Percentiles rank a stretch among this genome's conserved stretches.
Evolutionary conservation across 2,113 vertebrate genomes (phyloP).

Genomic region (Psephotus haematonotus): DNA sequence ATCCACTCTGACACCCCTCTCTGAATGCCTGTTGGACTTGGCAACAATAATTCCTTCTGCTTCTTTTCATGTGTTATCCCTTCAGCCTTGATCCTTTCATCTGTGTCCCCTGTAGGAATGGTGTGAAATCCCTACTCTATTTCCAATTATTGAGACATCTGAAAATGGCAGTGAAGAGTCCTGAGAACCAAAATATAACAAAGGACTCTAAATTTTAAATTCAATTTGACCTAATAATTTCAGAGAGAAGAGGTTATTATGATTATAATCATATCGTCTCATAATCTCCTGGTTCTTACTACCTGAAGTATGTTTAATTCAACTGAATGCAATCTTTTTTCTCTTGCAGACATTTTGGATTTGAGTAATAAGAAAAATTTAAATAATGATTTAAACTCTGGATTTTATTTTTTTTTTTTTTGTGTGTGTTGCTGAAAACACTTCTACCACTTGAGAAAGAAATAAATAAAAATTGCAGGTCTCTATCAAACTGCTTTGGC

Average conservation of each 20-base stretch:
- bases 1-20: conserved; percentile 51
- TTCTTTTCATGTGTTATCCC: conserved; percentile 66
- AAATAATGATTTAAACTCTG: neutral
- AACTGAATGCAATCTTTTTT: neutral
- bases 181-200: neutral
- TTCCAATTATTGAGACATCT: conserved; percentile 53
- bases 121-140: conserved; percentile 24
- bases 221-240: neutral
- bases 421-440: neutral
- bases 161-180: neutral
- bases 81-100: conserved; percentile 62
- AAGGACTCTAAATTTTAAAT: conserved; percentile 7
- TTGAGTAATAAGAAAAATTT: neutral
- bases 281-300: neutral
- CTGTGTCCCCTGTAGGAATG: conserved; percentile 45
- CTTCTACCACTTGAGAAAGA: neutral
- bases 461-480: neutral
- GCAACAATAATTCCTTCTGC: conserved; percentile 63
- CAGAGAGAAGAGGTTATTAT: neutral
- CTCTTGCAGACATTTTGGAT: neutral
- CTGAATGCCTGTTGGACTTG: conserved; percentile 46
- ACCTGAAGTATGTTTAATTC: neutral
- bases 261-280: neutral
- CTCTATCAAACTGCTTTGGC: neutral
- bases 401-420: neutral